Evolutionary conservation across 2,888 invertebrate genomes (phyloP).

Genomic region (Eumacrocentrus americanus): DNA sequence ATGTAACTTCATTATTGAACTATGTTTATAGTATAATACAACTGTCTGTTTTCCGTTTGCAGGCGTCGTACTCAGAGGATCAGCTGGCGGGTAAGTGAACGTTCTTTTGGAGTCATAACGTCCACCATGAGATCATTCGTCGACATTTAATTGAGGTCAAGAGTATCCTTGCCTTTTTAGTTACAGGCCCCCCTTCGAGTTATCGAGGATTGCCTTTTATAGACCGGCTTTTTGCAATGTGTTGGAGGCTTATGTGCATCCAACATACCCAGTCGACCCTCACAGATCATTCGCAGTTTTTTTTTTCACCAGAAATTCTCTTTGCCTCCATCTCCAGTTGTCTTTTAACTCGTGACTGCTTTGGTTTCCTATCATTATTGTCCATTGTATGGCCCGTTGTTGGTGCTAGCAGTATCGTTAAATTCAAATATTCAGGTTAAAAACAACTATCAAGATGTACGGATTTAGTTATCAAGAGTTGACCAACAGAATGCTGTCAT

Average conservation of each 20-base stretch:
- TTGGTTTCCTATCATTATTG: not conserved
- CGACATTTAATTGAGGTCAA: conserved; percentile 55
- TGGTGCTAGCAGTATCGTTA: not conserved
- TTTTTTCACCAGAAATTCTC: conserved; percentile 8
- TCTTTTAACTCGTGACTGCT: not conserved
- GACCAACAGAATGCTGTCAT: conserved; percentile 74
- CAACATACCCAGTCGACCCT: conserved; percentile 1
- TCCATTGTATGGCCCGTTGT: not conserved
- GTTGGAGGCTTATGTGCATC: conserved; percentile 24
- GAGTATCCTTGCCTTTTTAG: conserved; percentile 58
- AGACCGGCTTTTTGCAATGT: conserved; percentile 34
- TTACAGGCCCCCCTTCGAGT: conserved; percentile 43
- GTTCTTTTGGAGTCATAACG: conserved; percentile 46
- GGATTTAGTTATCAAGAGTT: conserved; percentile 72
- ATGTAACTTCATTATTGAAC: not conserved
- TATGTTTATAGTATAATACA: conserved; percentile 12
- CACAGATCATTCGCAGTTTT: conserved; percentile 22
- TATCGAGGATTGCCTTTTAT: conserved; percentile 53
- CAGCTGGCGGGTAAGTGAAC: conserved; percentile 86
- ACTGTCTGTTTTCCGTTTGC: conserved; percentile 51
- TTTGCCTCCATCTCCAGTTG: not conserved
- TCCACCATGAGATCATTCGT: conserved; percentile 29
- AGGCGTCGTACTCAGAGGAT: conserved; percentile 90
- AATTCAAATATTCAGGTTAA: not conserved
- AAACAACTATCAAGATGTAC: conserved; percentile 65